These are phyloP conservation scores for Pelochelys cantorii DNA, from an alignment of 2,797 vertebrate genomes.

Conservation along the genomic window DNA sequence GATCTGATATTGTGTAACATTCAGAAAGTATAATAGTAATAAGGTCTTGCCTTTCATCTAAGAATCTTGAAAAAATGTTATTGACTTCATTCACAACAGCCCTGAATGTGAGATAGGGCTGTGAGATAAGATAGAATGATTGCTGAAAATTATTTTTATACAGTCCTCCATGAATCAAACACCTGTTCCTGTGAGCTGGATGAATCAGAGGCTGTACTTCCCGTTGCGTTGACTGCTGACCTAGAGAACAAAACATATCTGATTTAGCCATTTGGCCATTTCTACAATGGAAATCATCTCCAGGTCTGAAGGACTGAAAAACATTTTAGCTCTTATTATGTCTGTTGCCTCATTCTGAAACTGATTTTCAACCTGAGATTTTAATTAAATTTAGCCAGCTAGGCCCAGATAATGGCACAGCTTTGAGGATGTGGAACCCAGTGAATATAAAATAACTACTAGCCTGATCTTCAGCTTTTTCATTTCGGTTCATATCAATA, in stretches of 20 bases:
- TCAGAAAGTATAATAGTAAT: background rate
- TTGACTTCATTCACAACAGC: background rate
- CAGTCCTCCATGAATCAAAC: background rate
- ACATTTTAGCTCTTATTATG: background rate
- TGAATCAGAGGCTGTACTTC: background rate
- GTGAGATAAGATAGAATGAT: background rate
- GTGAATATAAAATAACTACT: background rate
- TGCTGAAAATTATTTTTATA: background rate
- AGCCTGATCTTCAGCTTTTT: background rate
- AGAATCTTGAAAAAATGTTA: background rate
- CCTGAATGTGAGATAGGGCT: background rate
- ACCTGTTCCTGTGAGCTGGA: background rate
- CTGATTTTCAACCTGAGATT: background rate
- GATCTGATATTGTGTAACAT: background rate
- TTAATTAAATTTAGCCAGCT: background rate
- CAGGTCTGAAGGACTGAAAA: background rate
- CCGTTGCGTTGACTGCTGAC: background rate
- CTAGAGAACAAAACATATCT: background rate
- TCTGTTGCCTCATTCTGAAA: background rate
- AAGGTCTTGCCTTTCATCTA: background rate
- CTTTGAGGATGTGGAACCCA: background rate
- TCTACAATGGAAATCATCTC: background rate
- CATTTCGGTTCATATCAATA: background rate
- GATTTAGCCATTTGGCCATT: background rate
- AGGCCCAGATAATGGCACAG: background rate